A percentile compares a stretch with the other conserved stretches of the same genome.
These are phyloP conservation scores for Oryzias dopingdopingensis DNA, from an alignment of 2,797 vertebrate genomes.

Conservation along the genomic window DNA sequence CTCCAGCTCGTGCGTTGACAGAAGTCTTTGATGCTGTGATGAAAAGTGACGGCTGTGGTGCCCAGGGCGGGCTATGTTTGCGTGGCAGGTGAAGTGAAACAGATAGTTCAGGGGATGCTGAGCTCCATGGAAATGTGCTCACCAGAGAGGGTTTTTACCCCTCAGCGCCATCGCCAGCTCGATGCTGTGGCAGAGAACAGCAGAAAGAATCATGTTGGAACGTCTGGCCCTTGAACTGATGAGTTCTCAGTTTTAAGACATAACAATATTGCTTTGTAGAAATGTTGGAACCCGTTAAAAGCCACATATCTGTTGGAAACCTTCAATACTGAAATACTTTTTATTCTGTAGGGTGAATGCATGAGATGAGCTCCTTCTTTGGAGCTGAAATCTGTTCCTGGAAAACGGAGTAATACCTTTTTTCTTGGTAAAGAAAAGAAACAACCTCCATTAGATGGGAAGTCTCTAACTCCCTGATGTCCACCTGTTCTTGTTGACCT, in stretches of 20 bases:
- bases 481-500: too few relatives aligned
- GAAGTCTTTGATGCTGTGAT: constrained; percentile 66
- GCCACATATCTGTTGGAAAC: too few relatives aligned
- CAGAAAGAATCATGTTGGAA: constrained; percentile 11
- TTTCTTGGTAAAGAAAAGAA: too few relatives aligned
- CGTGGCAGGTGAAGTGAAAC: constrained; percentile 57
- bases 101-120: constrained; percentile 45
- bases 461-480: too few relatives aligned
- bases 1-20: constrained; percentile 34
- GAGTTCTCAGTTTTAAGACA: background rate
- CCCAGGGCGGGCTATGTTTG: constrained; percentile 41
- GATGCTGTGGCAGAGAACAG: constrained; percentile 21
- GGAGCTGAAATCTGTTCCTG: too few relatives aligned
- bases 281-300: too few relatives aligned
- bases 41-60: constrained; percentile 57
- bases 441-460: too few relatives aligned
- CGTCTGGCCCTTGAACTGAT: background rate
- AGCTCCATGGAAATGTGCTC: constrained; percentile 47
- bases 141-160: constrained; percentile 15
- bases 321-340: too few relatives aligned
- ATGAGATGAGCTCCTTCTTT: too few relatives aligned
- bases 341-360: too few relatives aligned
- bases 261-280: too few relatives aligned
- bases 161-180: constrained; percentile 21
- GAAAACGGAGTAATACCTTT: too few relatives aligned